Base-by-base conservation (phyloP, 2,113 vertebrate genomes). In the Electrona antarctica region DNA sequence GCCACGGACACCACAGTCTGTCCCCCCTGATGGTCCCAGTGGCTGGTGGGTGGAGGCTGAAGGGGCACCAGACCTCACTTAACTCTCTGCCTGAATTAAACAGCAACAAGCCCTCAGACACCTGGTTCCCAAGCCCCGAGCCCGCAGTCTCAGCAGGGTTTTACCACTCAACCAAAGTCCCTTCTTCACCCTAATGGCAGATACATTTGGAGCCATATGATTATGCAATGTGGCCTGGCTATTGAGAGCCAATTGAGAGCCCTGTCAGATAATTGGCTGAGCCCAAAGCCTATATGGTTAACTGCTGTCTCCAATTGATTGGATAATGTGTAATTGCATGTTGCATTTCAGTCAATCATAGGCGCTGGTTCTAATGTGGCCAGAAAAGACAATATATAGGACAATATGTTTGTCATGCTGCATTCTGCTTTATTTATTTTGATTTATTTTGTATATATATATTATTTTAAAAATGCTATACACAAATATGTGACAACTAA, bases 271-370 rank as follows among this genome's bases (percentile, higher is more conserved):
- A 89, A 91, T 87, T 89, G 82, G 85, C 78, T 13, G 64, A 80
- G 71, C 50, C 56, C 78, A 85, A 50, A 81, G 80, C 78, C 47
- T 79, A 90, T 87, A 82, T 82, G 86, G 70, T 87, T 83, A 83
- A 84, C 86, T 91, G 87, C 82, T 51, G 74, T 70, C 83, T 85
- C 75, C 67, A 73, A 79, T 83, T 85, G 77, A 90, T 87, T 90
- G 85, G 84, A 88, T 91, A 90, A 91, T 87, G 85, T 83, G 72
- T 84, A 85, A 89, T 87, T 90, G 87, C 81, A 86, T 29, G 77
- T 70, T 89, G 86, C 74, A 76, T 84, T 88, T 84, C 75, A 89
- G 85, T 87, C 70, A 77, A 67, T 76, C 74, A 82, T 79, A 76
- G 83, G 76, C 69, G 77, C 59, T 33, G 28, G 65, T 78, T 80